These are phyloP conservation scores for Habropoda laboriosa DNA, from an alignment of 1,140 invertebrate genomes.

Conservation along the genomic window DNA sequence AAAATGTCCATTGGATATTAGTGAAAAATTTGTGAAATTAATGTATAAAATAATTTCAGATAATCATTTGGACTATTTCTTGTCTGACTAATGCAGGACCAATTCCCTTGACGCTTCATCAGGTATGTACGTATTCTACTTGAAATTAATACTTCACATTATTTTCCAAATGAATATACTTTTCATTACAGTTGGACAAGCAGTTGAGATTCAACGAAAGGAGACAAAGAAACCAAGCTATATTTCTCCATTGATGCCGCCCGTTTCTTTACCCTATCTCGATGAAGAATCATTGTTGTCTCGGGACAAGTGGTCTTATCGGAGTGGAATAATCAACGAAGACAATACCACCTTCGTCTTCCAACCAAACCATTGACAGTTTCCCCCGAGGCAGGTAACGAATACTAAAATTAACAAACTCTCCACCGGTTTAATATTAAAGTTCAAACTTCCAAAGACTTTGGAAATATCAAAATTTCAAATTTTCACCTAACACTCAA, in stretches of 20 bases:
- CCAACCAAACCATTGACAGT: background rate
- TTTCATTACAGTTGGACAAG: background rate
- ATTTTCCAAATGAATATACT: background rate
- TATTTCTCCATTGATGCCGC: background rate
- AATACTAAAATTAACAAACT: conserved; percentile 4
- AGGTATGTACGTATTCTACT: background rate
- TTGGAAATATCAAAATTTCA: background rate
- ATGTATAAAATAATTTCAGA: background rate
- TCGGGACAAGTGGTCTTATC: background rate
- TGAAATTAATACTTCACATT: background rate
- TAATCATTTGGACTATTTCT: no score
- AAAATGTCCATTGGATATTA: no score
- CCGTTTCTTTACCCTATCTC: background rate
- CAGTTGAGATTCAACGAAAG: background rate
- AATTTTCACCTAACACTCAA: no score
- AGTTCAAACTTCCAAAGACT: background rate
- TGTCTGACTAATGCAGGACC: background rate
- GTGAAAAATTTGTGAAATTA: background rate
- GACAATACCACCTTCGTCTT: background rate
- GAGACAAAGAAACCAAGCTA: background rate
- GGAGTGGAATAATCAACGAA: conserved; percentile 12
- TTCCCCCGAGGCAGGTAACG: background rate
- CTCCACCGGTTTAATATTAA: no score
- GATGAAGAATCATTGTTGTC: background rate
- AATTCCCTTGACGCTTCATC: background rate